Evolutionary conservation across 2,888 invertebrate genomes (phyloP).

Genomic region (Lumbricus terrestris): DNA sequence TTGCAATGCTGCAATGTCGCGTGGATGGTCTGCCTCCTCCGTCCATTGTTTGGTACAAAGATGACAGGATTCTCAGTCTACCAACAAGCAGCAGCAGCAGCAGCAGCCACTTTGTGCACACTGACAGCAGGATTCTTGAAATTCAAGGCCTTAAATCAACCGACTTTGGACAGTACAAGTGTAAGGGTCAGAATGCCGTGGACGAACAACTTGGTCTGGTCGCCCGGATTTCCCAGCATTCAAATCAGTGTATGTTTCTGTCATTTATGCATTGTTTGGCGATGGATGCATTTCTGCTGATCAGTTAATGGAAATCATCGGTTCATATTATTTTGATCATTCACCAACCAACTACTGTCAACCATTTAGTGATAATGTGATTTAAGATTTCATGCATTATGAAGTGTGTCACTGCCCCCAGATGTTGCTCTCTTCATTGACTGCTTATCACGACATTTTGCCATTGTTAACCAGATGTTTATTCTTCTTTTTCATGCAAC

Average conservation of each 20-base stretch:
- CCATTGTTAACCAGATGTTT: neutral
- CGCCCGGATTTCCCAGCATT: neutral
- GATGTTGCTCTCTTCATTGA: neutral
- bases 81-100: neutral
- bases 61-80: conserved; percentile 38
- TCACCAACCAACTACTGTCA: neutral
- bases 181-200: neutral
- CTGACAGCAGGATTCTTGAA: neutral
- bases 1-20: conserved; percentile 55
- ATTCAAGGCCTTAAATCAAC: neutral
- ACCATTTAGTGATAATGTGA: neutral
- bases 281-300: neutral
- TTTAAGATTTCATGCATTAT: neutral
- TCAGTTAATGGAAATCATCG: neutral
- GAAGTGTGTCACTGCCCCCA: neutral
- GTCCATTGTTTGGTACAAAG: conserved; percentile 58
- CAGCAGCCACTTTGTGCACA: neutral
- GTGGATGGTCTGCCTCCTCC: conserved; percentile 57
- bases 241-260: neutral
- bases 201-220: neutral
- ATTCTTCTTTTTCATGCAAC: no score
- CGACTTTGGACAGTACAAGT: neutral
- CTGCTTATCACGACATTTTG: neutral
- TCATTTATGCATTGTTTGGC: neutral
- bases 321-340: neutral